phyloP scores from a whole-genome alignment of 2,888 invertebrate genomes.

The Sialis lutaria region DNA sequence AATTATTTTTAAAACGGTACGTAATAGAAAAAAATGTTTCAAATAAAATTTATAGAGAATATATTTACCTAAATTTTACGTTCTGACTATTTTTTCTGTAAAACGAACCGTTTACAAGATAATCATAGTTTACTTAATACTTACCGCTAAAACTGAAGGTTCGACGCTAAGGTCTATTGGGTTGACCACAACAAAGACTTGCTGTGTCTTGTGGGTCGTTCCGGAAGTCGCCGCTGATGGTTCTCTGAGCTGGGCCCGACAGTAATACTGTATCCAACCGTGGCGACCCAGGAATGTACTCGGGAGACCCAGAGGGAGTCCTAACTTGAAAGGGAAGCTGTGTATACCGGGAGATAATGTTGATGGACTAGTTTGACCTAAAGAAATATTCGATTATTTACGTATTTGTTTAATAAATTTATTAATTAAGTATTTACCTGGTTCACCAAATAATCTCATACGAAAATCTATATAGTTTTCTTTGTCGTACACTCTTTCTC shows the following conservation, averaged over 20 bases:
- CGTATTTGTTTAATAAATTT: too few species aligned
- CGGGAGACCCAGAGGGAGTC: conserved; percentile 74
- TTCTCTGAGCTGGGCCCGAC: conserved; percentile 76
- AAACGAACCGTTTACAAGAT: neutral
- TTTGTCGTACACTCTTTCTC: conserved; percentile 69
- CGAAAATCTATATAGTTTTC: conserved; percentile 92
- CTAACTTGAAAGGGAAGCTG: conserved; percentile 87
- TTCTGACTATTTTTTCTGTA: neutral
- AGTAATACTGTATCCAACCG: conserved; percentile 91
- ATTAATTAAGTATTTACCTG: conserved; percentile 30
- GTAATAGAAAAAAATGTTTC: too few species aligned
- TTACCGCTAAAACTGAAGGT: conserved; percentile 68
- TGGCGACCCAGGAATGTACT: conserved; percentile 87
- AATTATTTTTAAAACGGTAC: too few species aligned
- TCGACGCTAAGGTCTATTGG: conserved; percentile 86
- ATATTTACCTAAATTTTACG: neutral
- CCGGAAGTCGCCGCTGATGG: conserved; percentile 81
- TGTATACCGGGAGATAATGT: conserved; percentile 83
- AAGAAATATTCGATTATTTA: conserved; percentile 7
- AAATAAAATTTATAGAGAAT: too few species aligned
- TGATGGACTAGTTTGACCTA: conserved; percentile 59
- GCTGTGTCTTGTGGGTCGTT: conserved; percentile 84
- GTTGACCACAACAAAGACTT: conserved; percentile 94
- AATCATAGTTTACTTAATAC: neutral
- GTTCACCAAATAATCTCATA: conserved; percentile 80